Base-by-base conservation (phyloP, 2,113 vertebrate genomes). In the Notarius quadriscutis region DNA sequence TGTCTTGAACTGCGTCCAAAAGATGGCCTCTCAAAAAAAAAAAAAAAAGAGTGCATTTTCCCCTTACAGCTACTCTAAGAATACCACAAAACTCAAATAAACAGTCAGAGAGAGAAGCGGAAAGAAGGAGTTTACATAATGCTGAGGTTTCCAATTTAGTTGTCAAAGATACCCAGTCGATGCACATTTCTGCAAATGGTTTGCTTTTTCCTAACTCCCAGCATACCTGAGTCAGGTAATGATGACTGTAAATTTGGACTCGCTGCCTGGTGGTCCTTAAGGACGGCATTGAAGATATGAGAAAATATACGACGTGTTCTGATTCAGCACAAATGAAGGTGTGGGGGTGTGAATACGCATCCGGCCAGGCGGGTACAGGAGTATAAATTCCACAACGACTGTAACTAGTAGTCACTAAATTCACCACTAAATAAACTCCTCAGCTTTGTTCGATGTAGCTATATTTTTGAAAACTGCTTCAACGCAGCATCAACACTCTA, bases 191-290 rank as follows among this genome's bases (percentile, higher is more conserved):
- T 86, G 84, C 84, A 67, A 55, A 74, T 41, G 30, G 60, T 34
- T 86, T 71, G 11, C 65, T 18, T 30, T 80, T 81, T 86, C n/a
- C 30, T 58, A 48, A 81, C 62, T 86, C 85, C 85, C 77, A 71
- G 85, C 51, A 34, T 53, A 67, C 77, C 85, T 48, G 63, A 86
- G 85, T 86, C 85, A 86, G 85, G 77, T 81, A 86, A 86, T 80
- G 30, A 67, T 79, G 85, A 80, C 85, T 57, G 63, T 57, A 81
- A 80, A 86, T 86, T 30, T 81, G 63, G 77, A 81, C 77, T n/a
- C 5, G 30, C 57, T 48, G 15, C 34, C 84, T 77, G 51, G 27
- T n/a, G 10, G 51, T 81, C 51, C 85, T 71, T 41, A 48, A 69
- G 77, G 75, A 86, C n/a, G 5, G 27, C 10, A 1, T 2, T 71